Percentiles rank a stretch among this genome's conserved stretches.
phyloP scores from a whole-genome alignment of 2,888 invertebrate species.

The Sminthurides aquaticus region DNA sequence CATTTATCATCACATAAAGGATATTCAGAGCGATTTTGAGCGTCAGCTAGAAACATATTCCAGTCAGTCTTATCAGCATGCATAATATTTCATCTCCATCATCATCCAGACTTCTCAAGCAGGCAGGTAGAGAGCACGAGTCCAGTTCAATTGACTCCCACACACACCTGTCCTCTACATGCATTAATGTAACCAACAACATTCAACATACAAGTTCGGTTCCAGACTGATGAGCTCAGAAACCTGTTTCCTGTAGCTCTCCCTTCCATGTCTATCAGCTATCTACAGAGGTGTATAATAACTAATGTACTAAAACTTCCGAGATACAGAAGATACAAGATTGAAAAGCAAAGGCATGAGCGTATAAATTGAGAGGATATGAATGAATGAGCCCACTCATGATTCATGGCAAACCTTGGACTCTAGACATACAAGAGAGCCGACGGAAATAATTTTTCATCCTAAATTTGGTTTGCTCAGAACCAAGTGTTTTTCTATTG shows the following conservation, averaged over 20 bases:
- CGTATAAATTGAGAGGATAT: neutral
- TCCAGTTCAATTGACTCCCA: neutral
- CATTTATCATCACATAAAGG: conserved; percentile 70
- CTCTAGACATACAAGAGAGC: neutral
- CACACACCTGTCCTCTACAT: neutral
- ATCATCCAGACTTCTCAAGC: neutral
- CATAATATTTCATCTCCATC: neutral
- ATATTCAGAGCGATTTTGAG: conserved; percentile 52
- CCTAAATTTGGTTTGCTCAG: neutral
- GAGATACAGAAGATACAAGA: too few species aligned
- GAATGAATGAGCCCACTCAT: neutral
- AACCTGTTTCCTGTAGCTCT: neutral
- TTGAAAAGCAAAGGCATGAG: too few species aligned
- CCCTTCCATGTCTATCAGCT: too few species aligned
- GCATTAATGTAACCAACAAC: neutral
- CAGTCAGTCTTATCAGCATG: conserved; percentile 39
- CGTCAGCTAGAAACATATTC: conserved; percentile 41
- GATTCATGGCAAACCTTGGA: neutral
- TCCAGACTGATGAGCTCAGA: neutral
- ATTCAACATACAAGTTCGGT: too few species aligned
- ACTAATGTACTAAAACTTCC: too few species aligned
- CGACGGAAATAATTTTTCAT: neutral
- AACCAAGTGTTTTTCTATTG: neutral
- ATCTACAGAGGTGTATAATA: too few species aligned
- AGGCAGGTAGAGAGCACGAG: neutral